phyloP scores from a whole-genome alignment of 1,140 invertebrate genomes.

The Nilaparvata lugens region DNA sequence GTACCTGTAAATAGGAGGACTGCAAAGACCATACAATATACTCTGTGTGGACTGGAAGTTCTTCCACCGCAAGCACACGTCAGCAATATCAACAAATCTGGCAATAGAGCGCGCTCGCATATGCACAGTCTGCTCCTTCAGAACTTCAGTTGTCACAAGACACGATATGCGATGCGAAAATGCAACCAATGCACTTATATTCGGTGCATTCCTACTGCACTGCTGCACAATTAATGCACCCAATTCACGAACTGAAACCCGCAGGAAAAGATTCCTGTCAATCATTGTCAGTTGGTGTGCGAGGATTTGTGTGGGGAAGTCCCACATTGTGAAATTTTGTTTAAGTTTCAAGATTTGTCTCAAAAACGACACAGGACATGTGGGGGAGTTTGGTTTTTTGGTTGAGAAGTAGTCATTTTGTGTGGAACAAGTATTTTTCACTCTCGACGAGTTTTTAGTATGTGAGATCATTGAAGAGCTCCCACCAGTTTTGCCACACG shows the following conservation, averaged over 20 bases:
- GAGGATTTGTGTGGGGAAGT: slow-evolving; percentile 41
- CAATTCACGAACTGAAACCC: slow-evolving; percentile 37
- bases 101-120: slow-evolving; percentile 40
- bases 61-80: slow-evolving; percentile 39
- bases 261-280: slow-evolving; percentile 42
- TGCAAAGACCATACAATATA: slow-evolving; percentile 41
- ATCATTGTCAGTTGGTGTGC: slow-evolving; percentile 42
- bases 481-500: no score
- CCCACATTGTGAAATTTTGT: slow-evolving; percentile 37
- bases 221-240: slow-evolving; percentile 36
- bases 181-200: slow-evolving; percentile 40
- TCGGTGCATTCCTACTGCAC: slow-evolving; percentile 40
- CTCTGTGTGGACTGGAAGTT: slow-evolving; percentile 46
- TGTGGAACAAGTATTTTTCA: no score
- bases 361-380: background rate
- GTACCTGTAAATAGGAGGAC: slow-evolving; percentile 39
- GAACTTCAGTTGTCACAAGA: slow-evolving; percentile 39
- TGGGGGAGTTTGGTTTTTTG: no score
- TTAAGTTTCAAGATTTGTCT: slow-evolving; percentile 31
- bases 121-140: slow-evolving; percentile 33
- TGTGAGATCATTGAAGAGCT: no score
- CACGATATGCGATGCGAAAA: slow-evolving; percentile 44
- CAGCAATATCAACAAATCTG: slow-evolving; percentile 42
- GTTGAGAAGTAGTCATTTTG: no score
- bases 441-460: no score